phyloP scores from a whole-genome alignment of 2,113 vertebrate genomes.

The Globicephala melas region DNA sequence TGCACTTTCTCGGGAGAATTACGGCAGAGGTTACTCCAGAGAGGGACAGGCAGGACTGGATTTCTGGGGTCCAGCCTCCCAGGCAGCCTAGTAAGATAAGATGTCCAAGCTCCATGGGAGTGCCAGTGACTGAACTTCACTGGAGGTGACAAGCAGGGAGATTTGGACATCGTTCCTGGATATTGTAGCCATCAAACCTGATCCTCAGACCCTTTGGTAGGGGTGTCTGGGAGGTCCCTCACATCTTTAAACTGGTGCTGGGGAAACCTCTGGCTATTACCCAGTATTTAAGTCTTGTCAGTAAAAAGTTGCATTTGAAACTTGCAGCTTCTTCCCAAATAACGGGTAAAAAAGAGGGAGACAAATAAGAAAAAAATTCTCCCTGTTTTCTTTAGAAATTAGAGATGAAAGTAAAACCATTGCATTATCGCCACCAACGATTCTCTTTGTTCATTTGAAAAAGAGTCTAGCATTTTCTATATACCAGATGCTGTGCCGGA shows the following conservation, averaged over 20 bases:
- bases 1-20: not conserved
- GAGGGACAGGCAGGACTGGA: not conserved
- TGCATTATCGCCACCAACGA: rapidly evolving
- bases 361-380: not conserved
- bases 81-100: not conserved
- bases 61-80: not conserved
- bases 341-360: not conserved
- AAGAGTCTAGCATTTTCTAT: not conserved
- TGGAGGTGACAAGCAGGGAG: not conserved
- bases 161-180: not conserved
- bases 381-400: not conserved
- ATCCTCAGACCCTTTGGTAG: not conserved
- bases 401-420: not conserved
- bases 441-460: not conserved
- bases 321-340: no score
- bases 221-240: not conserved
- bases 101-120: rapidly evolving
- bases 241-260: no score
- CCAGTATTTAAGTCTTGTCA: rapidly evolving
- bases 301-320: no score
- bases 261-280: not conserved
- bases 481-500: not conserved
- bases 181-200: not conserved
- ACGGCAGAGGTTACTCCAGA: not conserved
- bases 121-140: rapidly evolving